Conservation (phyloP, 1,140 invertebrate genomes). For the Melipona quadrifasciata region DNA sequence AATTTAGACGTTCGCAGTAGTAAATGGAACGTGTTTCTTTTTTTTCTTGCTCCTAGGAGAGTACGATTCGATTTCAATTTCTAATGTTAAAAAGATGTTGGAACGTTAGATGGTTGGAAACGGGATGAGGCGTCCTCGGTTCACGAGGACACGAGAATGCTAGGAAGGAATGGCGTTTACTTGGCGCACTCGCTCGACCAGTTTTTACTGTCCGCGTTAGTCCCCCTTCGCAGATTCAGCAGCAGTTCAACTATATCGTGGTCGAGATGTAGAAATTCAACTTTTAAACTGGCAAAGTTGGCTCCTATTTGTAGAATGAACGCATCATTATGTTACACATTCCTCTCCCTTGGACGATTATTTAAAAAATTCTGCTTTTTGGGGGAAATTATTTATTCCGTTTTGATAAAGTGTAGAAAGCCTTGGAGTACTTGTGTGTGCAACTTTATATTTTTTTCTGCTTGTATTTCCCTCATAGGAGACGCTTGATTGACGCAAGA, state of each 20-base stretch:
- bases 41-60: background rate
- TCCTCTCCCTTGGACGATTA: no score
- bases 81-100: conserved; percentile 7
- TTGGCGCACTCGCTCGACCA: conserved; percentile 47
- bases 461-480: background rate
- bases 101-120: conserved; percentile 36
- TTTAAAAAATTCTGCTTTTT: no score
- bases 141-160: conserved; percentile 52
- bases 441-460: no score
- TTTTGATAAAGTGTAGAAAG: background rate
- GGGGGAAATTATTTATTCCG: background rate
- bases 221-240: conserved; percentile 33
- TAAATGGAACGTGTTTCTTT: no score
- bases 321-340: background rate
- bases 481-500: background rate
- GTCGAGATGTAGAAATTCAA: background rate
- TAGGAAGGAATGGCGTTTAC: conserved; percentile 48
- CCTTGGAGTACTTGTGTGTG: no score
- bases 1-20: background rate
- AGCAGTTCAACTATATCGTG: background rate
- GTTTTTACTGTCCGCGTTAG: conserved; percentile 42
- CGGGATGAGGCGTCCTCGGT: conserved; percentile 37
- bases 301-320: no score
- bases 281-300: background rate
- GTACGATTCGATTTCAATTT: conserved; percentile 11